phyloP scores from a whole-genome alignment of 1,140 invertebrate genomes.

The Pseudomyrmex dendroicus region DNA sequence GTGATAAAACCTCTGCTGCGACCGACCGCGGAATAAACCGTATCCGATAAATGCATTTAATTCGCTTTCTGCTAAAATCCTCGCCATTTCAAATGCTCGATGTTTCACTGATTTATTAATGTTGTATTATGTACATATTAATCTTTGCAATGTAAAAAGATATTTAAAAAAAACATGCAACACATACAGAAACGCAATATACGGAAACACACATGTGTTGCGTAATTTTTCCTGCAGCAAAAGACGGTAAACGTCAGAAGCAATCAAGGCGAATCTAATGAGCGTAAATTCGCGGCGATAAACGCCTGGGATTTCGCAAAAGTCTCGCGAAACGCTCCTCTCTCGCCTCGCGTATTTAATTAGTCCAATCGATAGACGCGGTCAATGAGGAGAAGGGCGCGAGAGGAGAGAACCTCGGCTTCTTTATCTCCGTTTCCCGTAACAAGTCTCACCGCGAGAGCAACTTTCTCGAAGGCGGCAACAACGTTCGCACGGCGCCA shows the following conservation, averaged over 20 bases:
- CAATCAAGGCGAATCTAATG: not conserved
- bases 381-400: not conserved
- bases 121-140: not conserved
- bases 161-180: no score
- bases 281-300: not conserved
- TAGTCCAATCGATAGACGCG: conserved; percentile 19
- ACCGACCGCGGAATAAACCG: not conserved
- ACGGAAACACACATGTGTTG: not conserved
- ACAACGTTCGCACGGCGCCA: conserved; percentile 35
- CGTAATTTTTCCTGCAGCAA: not conserved
- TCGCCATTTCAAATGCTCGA: not conserved
- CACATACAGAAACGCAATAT: no score
- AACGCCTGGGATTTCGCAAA: not conserved
- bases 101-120: not conserved
- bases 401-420: not conserved
- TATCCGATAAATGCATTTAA: not conserved
- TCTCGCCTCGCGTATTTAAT: conserved; percentile 15
- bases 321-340: not conserved
- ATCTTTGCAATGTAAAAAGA: not conserved
- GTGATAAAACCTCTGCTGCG: not conserved
- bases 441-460: not conserved
- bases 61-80: not conserved
- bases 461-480: conserved; percentile 32
- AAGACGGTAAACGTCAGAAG: not conserved
- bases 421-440: conserved; percentile 13